Conservation (phyloP, 2,113 vertebrate species). For the Hypanus sabinus region DNA sequence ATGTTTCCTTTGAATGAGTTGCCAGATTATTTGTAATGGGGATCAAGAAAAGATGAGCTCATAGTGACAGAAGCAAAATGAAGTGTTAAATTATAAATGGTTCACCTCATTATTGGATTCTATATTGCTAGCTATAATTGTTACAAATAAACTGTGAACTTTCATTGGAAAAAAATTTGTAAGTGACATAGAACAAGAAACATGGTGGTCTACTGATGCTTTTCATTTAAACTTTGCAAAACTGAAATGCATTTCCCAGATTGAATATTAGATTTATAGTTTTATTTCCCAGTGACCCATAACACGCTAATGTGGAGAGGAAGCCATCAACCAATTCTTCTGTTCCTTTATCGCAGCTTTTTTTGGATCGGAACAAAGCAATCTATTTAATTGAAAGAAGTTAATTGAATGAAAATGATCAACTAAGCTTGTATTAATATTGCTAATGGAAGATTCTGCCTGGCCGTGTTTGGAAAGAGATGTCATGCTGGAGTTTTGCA, state of each 20-base stretch:
- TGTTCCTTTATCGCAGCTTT: conserved; percentile 97
- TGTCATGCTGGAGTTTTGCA: conserved; percentile 95
- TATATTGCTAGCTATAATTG: not conserved
- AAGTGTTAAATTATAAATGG: not conserved
- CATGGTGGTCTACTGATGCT: conserved; percentile 85
- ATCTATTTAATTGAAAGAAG: conserved; percentile 99
- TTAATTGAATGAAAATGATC: conserved; percentile 99
- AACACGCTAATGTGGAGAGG: conserved; percentile 86
- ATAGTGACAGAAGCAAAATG: not conserved
- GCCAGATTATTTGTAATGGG: not conserved
- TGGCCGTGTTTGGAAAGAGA: conserved; percentile 96
- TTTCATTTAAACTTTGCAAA: conserved; percentile 87
- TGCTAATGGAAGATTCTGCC: conserved; percentile 99
- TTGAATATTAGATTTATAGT: conserved; percentile 97
- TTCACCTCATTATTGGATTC: not conserved
- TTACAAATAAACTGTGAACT: not conserved
- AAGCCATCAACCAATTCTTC: conserved; percentile 86
- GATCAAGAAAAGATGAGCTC: not conserved
- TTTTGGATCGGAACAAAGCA: conserved; percentile 72
- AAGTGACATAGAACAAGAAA: conserved; percentile 63
- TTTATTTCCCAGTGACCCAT: conserved; percentile 79
- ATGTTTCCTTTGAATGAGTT: not conserved
- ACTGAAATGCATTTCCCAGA: conserved; percentile 93
- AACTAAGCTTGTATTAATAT: conserved; percentile 99
- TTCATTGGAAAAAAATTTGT: conserved; percentile 39